Conservation (phyloP, 92 coral and sea anemone species). For the Porites lobata region DNA sequence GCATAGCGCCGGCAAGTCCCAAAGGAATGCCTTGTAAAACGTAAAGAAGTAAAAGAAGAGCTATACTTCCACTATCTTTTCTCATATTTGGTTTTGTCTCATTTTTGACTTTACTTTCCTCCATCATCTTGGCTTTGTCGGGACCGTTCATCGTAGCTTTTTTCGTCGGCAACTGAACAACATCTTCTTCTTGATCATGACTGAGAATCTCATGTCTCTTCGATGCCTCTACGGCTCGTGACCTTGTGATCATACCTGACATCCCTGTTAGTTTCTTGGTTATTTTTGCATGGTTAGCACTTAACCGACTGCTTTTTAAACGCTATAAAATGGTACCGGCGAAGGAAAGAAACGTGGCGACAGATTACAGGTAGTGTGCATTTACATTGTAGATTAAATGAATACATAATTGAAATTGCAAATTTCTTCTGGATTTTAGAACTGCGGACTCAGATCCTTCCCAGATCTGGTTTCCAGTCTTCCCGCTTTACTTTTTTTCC, state of each 20-base stretch:
- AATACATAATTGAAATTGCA: not conserved
- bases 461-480: no score
- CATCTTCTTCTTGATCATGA: not conserved
- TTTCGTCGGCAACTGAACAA: not conserved
- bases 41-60: constrained; percentile 81
- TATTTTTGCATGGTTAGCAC: not conserved
- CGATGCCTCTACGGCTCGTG: constrained; percentile 24
- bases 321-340: not conserved
- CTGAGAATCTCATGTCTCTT: not conserved
- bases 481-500: not conserved
- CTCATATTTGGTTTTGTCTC: not conserved
- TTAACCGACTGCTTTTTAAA: no score
- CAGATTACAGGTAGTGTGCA: not conserved
- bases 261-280: not conserved
- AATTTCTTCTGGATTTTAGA: not conserved
- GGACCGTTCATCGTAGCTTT: not conserved
- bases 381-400: not conserved
- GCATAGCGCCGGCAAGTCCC: constrained; percentile 96
- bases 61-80: constrained; percentile 82
- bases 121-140: not conserved
- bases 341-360: constrained; percentile 9
- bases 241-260: constrained; percentile 19
- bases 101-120: constrained; percentile 3
- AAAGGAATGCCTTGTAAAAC: constrained; percentile 95
- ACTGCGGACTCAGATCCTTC: not conserved